These are phyloP conservation scores for Lutjanus campechanus DNA, from an alignment of 2,797 vertebrate species.

Conservation along the genomic window DNA sequence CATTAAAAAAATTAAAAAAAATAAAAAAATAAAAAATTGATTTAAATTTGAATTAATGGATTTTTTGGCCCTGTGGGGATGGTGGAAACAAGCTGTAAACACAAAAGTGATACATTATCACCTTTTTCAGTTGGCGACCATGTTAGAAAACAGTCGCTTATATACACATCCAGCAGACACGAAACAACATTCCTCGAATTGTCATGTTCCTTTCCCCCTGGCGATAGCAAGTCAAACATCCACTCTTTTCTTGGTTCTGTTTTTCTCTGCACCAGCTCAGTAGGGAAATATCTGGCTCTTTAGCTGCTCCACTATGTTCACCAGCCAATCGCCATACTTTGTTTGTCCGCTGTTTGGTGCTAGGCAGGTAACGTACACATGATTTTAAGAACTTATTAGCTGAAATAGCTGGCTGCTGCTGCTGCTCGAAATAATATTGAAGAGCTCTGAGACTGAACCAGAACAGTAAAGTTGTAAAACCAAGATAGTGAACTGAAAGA, in stretches of 20 bases:
- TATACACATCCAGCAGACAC: not conserved
- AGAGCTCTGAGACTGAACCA: not conserved
- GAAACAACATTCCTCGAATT: not conserved
- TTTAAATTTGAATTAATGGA: too few species aligned
- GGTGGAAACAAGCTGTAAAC: not conserved
- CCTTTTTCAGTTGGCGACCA: too few species aligned
- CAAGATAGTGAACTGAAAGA: not conserved
- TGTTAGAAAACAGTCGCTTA: too few species aligned
- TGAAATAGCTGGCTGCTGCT: not conserved
- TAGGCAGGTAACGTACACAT: not conserved
- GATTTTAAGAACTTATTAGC: not conserved
- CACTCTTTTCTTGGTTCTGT: not conserved
- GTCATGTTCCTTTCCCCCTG: not conserved
- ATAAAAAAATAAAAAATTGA: too few species aligned
- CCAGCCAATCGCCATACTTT: not conserved
- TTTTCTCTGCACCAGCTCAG: not conserved
- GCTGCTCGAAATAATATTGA: not conserved
- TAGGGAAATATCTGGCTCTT: not conserved
- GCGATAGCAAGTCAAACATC: not conserved
- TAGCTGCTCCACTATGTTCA: not conserved
- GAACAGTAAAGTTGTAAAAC: not conserved
- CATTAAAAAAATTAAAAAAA: too few species aligned
- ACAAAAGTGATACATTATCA: not conserved
- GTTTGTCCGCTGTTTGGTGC: not conserved
- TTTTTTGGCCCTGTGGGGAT: too few species aligned